Percentiles rank a stretch among this genome's conserved stretches.
These are phyloP conservation scores for Limanda limanda DNA, from an alignment of 2,113 vertebrate genomes.

Conservation along the genomic window DNA sequence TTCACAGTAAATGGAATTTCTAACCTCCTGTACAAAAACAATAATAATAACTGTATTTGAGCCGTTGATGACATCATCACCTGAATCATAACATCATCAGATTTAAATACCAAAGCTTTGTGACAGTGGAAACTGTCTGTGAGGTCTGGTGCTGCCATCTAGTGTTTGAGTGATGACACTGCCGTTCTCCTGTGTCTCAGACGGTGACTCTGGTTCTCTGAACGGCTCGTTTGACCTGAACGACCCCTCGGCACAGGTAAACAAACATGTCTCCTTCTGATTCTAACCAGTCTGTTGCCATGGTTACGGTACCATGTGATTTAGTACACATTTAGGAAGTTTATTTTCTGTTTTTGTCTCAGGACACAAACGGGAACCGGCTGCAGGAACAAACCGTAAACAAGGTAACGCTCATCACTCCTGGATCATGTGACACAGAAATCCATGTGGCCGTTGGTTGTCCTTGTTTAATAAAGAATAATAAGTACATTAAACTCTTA, in stretches of 20 bases:
- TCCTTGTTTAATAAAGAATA: too few species aligned
- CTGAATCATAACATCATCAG: too few species aligned
- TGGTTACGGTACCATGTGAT: too few species aligned
- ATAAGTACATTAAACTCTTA: too few species aligned
- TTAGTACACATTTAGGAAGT: too few species aligned
- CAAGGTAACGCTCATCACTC: slow-evolving; percentile 78
- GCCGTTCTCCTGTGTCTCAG: slow-evolving; percentile 63
- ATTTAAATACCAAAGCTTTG: background rate
- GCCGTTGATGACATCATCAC: too few species aligned
- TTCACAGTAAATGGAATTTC: too few species aligned
- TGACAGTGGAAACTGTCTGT: background rate
- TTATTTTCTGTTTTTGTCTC: background rate
- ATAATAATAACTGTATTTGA: background rate
- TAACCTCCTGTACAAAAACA: too few species aligned
- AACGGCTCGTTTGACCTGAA: slow-evolving; percentile 83
- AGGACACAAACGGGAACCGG: slow-evolving; percentile 95
- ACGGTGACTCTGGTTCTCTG: slow-evolving; percentile 82
- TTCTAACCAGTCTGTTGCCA: too few species aligned
- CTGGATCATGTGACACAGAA: too few species aligned
- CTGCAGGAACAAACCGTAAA: slow-evolving; percentile 81
- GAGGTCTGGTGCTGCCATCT: background rate
- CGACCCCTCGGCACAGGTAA: slow-evolving; percentile 72
- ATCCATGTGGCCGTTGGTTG: too few species aligned
- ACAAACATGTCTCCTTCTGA: too few species aligned
- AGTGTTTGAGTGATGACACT: background rate